These are phyloP conservation scores for Romanogobio albipinnatus DNA, from an alignment of 2,113 vertebrate genomes.

Conservation along the genomic window DNA sequence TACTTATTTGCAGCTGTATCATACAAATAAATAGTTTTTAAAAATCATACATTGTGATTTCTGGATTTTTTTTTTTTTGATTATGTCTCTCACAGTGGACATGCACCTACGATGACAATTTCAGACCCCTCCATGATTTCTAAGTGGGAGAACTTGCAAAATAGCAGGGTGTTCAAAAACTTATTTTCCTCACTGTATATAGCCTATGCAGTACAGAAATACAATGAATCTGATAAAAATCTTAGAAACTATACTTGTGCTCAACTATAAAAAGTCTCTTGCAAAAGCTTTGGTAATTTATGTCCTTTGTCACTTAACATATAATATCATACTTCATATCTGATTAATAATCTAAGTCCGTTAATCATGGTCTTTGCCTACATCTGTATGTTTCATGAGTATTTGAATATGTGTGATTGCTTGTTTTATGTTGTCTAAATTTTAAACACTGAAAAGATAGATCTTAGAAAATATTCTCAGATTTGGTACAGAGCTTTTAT, in stretches of 20 bases:
- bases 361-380: not conserved
- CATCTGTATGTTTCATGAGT: constrained; percentile 25
- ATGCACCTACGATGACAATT: too few species aligned
- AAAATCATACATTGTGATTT: too few species aligned
- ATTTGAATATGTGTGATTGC: not conserved
- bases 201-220: not conserved
- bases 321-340: not conserved
- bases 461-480: not conserved
- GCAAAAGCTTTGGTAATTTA: not conserved
- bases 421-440: not conserved
- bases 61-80: too few species aligned
- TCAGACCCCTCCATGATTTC: too few species aligned
- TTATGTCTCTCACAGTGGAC: too few species aligned
- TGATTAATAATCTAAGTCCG: not conserved
- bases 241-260: not conserved
- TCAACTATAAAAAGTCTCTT: not conserved
- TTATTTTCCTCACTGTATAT: too few species aligned
- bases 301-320: not conserved
- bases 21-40: too few species aligned
- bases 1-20: too few species aligned
- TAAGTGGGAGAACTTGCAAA: too few species aligned
- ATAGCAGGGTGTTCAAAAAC: too few species aligned
- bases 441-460: not conserved
- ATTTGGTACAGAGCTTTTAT: not conserved
- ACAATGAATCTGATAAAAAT: not conserved